These are phyloP conservation scores for Axis porcinus DNA, from an alignment of 2,113 vertebrate species.

Conservation along the genomic window DNA sequence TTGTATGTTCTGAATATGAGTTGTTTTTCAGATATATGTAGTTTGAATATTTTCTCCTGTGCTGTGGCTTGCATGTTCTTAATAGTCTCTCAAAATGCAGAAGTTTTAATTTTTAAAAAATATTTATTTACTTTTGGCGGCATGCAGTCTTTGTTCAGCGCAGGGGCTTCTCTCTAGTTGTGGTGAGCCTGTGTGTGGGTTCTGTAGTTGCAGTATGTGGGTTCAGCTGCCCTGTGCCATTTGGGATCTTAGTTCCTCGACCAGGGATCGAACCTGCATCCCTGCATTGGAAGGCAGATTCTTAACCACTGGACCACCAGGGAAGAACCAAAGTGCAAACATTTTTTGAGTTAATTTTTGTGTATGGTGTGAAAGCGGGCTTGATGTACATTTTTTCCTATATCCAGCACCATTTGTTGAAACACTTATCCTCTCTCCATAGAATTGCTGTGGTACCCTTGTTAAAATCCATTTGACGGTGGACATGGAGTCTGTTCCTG, in stretches of 20 bases:
- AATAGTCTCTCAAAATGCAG: neutral
- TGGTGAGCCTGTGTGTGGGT: rapidly evolving
- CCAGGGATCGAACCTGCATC: neutral
- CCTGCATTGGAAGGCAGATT: neutral
- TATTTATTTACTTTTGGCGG: neutral
- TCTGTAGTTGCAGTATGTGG: neutral
- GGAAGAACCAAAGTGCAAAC: neutral
- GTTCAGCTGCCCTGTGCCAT: neutral
- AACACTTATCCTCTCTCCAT: neutral
- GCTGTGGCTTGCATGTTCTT: neutral
- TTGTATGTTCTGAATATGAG: neutral
- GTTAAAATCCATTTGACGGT: neutral
- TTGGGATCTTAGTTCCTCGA: neutral
- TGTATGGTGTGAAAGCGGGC: neutral
- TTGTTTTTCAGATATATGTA: neutral
- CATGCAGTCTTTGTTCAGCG: rapidly evolving
- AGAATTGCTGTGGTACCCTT: too few species aligned
- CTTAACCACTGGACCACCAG: neutral
- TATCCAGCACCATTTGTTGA: neutral
- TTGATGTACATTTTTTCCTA: neutral
- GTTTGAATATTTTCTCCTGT: neutral
- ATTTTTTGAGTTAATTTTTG: neutral
- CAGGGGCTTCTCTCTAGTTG: neutral
- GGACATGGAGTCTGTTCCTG: neutral
- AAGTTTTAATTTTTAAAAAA: neutral